phyloP scores from a whole-genome alignment of 2,113 vertebrate species.

The Tympanuchus pallidicinctus region DNA sequence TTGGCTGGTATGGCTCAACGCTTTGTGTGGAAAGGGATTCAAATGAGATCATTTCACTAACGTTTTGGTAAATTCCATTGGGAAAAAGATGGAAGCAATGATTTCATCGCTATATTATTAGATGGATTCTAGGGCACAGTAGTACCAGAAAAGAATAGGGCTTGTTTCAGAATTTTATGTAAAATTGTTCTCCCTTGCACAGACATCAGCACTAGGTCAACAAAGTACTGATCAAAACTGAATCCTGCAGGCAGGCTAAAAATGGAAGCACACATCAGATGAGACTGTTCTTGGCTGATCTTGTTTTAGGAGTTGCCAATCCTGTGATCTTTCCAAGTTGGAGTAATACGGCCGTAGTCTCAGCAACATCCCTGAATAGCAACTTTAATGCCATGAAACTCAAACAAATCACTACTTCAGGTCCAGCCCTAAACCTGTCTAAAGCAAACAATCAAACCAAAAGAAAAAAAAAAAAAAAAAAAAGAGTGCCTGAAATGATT shows the following conservation, averaged over 20 bases:
- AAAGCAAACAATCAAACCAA: background rate
- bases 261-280: slow-evolving; percentile 42
- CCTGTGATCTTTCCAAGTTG: background rate
- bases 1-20: slow-evolving; percentile 64
- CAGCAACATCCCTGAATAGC: background rate
- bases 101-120: slow-evolving; percentile 66
- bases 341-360: background rate
- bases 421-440: background rate
- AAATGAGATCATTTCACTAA: slow-evolving; percentile 68
- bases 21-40: slow-evolving; percentile 49
- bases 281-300: background rate
- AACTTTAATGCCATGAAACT: background rate
- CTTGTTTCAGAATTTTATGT: slow-evolving; percentile 42
- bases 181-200: slow-evolving; percentile 36
- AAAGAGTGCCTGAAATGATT: background rate
- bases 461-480: background rate
- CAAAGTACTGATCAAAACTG: slow-evolving; percentile 31
- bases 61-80: slow-evolving; percentile 45
- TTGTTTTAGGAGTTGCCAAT: background rate
- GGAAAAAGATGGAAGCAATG: slow-evolving; percentile 70
- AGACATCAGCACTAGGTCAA: slow-evolving; percentile 28
- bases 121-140: slow-evolving; percentile 58
- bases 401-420: background rate
- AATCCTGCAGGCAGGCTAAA: slow-evolving; percentile 1
- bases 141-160: slow-evolving; percentile 59